A percentile compares a stretch with the other conserved stretches of the same genome.
phyloP scores from a whole-genome alignment of 2,797 vertebrate genomes.

The Hydrolagus colliei region DNA sequence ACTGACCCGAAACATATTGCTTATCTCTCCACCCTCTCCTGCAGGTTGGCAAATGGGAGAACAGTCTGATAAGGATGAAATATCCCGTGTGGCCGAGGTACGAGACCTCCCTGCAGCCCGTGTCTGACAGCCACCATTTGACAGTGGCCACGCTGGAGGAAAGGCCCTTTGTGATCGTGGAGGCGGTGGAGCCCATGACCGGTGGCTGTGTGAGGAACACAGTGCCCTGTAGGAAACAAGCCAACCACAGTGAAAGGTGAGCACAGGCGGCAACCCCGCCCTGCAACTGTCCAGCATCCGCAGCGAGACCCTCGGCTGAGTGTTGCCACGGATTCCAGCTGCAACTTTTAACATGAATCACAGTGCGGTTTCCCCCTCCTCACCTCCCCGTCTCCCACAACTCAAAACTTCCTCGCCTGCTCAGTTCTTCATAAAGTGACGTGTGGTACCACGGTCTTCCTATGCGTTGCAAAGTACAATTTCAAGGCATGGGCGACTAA shows the following conservation, averaged over 20 bases:
- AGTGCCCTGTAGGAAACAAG: constrained; percentile 86
- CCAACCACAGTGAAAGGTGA: constrained; percentile 70
- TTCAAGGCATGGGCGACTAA: no score
- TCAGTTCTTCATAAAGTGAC: no score
- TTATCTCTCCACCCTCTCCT: constrained; percentile 32
- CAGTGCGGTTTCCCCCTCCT: background rate
- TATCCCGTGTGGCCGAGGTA: constrained; percentile 95
- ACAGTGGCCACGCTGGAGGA: constrained; percentile 94
- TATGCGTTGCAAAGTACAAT: no score
- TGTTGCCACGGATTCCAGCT: constrained; percentile 28
- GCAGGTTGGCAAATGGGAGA: constrained; percentile 84
- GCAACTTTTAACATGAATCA: background rate
- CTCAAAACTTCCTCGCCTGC: no score
- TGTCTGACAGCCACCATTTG: constrained; percentile 82
- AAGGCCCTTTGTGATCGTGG: constrained; percentile 91
- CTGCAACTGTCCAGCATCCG: background rate
- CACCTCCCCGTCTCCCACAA: background rate
- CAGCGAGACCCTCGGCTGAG: constrained; percentile 39
- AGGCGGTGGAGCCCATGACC: constrained; percentile 79
- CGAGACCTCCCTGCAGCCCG: constrained; percentile 76
- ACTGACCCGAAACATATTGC: background rate
- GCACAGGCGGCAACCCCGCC: constrained; percentile 27
- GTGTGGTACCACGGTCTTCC: no score
- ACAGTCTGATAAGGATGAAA: constrained; percentile 83
- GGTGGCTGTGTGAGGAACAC: constrained; percentile 92